Evolutionary conservation across 2,113 vertebrate genomes (phyloP).

Genomic region (Rhea pennata): DNA sequence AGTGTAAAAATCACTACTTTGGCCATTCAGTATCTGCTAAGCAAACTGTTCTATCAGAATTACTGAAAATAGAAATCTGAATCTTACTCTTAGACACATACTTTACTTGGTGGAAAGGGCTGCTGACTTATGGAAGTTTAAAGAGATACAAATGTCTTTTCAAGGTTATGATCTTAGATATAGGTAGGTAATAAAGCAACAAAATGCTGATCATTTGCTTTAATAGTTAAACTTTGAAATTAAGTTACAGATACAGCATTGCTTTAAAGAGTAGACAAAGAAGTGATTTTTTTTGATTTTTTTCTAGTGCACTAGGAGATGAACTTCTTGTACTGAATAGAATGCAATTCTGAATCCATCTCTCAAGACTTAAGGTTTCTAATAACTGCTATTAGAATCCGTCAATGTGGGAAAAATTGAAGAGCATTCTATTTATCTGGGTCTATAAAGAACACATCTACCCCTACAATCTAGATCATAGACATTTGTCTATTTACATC

Average conservation of each 20-base stretch:
- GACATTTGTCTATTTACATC: slow-evolving; percentile 14
- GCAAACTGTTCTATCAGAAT: slow-evolving; percentile 36
- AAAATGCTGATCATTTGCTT: slow-evolving; percentile 15
- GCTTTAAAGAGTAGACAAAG: not conserved
- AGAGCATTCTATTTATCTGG: not conserved
- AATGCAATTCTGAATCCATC: not conserved
- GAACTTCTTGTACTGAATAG: not conserved
- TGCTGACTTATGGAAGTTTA: slow-evolving; percentile 24
- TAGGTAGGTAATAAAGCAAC: not conserved
- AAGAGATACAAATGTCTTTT: slow-evolving; percentile 3
- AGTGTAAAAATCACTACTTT: slow-evolving; percentile 6
- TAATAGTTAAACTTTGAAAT: not conserved
- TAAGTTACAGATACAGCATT: not conserved
- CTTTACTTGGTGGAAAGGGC: not conserved
- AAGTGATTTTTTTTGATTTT: not conserved
- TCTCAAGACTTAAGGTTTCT: not conserved
- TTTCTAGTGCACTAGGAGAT: not conserved
- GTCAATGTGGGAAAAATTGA: not conserved
- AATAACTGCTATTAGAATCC: not conserved
- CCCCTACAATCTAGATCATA: not conserved
- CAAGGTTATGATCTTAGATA: not conserved
- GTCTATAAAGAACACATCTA: not conserved
- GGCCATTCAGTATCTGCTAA: slow-evolving; percentile 2
- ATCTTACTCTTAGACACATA: not conserved
- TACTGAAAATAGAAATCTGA: slow-evolving; percentile 5